Base-by-base conservation (phyloP, 2,797 vertebrate species). In the Neosalanx taihuensis region DNA sequence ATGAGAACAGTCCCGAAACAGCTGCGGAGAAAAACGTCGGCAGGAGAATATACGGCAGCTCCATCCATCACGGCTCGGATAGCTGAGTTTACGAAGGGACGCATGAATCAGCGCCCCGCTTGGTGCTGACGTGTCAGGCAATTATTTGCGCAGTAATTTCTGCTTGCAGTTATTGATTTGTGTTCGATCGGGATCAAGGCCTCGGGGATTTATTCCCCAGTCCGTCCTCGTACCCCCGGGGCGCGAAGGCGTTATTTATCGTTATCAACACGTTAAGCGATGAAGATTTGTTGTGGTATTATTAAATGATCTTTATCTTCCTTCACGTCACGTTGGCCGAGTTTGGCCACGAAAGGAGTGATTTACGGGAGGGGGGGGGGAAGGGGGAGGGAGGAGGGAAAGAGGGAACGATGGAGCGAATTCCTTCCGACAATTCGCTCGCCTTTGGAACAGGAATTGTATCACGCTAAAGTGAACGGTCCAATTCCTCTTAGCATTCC, bases 381-480 rank as follows among this genome's bases (percentile, higher is more conserved):
- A 17, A 59, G 61, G n/a, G 29, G 4, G 18, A 66, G 41, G 2
- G 6, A 10, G 37, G 37, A 41, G 37, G 37, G 37, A 41, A 9
- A 9, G 10, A 46, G 20, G 10, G 35, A 64, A 20, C n/a, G 20
- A 12, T 64, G 63, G 63, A 64, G 63, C 63, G 46, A 64, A 64
- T 64, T 46, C 35, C n/a, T n/a, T 23, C 35, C 9, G 13, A 37
- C 33, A 10, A 9, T 15, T 29, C 7, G 59, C 30, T 61, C n/a
- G 13, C 29, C 13, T 10, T 61, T 30, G 59, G 59, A 30, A 30
- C 13, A 61, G 30, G 29, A 29, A 23, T 61, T 62, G 60, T 17
- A 64, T 41, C 35, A 41, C 13, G 35, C 23, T 64, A 46, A 13
- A 18, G 33, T 41, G 41, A 46, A 23, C 15, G 23, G 12, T n/a